These are phyloP conservation scores for Tragelaphus imberbis DNA, from an alignment of 2,113 vertebrate species.

Conservation along the genomic window DNA sequence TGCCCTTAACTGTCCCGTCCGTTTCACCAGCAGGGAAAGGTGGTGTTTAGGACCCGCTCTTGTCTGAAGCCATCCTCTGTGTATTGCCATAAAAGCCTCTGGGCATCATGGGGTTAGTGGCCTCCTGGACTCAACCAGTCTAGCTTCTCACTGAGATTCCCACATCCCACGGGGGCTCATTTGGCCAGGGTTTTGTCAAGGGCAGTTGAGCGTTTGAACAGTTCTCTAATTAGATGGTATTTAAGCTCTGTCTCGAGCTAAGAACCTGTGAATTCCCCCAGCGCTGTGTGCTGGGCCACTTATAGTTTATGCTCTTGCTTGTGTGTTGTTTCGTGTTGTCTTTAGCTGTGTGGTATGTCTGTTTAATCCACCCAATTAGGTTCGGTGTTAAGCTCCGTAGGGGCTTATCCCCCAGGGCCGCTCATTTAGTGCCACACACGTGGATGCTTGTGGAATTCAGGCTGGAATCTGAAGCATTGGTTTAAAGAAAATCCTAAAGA, in stretches of 20 bases:
- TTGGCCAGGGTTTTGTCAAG: conserved; percentile 29
- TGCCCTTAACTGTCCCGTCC: background rate
- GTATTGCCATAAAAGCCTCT: background rate
- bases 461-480: background rate
- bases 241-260: conserved; percentile 32
- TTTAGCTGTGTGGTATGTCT: background rate
- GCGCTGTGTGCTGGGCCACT: background rate
- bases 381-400: background rate
- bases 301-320: background rate
- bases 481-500: background rate
- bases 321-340: background rate
- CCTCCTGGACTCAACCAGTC: background rate
- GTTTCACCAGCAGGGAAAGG: background rate
- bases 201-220: conserved; percentile 7
- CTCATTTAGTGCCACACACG: background rate
- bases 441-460: background rate
- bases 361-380: background rate
- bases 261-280: conserved; percentile 44
- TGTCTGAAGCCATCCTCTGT: background rate
- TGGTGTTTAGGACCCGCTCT: background rate
- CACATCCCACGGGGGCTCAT: background rate
- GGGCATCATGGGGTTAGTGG: background rate
- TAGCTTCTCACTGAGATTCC: background rate
- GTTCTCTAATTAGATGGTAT: conserved; percentile 39
- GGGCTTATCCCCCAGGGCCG: background rate